Conservation (phyloP, 2,888 invertebrate genomes). For the Parapristionchus giblindavisi region DNA sequence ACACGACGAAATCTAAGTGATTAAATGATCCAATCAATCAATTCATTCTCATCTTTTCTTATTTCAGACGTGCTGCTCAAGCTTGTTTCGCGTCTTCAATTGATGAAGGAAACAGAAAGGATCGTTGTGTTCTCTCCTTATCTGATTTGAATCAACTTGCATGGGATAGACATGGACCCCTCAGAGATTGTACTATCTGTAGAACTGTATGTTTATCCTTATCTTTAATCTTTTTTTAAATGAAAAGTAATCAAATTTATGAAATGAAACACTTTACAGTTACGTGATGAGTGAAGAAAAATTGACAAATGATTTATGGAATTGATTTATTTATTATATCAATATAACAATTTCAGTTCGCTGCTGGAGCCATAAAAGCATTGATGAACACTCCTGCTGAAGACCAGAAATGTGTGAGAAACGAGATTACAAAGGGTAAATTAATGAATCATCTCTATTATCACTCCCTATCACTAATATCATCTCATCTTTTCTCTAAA, state of each 20-base stretch:
- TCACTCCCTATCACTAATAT: not conserved
- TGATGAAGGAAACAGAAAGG: constrained; percentile 66
- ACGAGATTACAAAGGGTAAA: constrained; percentile 60
- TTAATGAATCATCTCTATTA: not conserved
- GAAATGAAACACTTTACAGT: not conserved
- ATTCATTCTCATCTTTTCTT: not conserved
- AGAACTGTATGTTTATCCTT: constrained; percentile 58
- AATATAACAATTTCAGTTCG: constrained; percentile 52
- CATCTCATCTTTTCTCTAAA: not conserved
- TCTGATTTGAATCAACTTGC: constrained; percentile 62
- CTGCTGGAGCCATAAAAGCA: constrained; percentile 68
- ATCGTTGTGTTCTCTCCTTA: constrained; percentile 63
- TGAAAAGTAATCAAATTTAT: not conserved
- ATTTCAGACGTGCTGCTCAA: constrained; percentile 61
- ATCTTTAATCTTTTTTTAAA: not conserved
- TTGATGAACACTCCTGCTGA: constrained; percentile 66
- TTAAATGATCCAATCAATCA: not conserved
- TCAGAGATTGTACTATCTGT: constrained; percentile 68
- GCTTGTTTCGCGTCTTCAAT: constrained; percentile 66
- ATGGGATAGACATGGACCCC: constrained; percentile 69
- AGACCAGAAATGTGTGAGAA: constrained; percentile 68
- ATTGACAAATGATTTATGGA: too few species aligned
- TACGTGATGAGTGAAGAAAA: too few species aligned
- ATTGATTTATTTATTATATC: not conserved
- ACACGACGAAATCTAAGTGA: constrained; percentile 49